A percentile compares a stretch with the other conserved stretches of the same genome.
Evolutionary conservation across 2,797 vertebrate genomes (phyloP).

Genomic region (Natrix natrix): DNA sequence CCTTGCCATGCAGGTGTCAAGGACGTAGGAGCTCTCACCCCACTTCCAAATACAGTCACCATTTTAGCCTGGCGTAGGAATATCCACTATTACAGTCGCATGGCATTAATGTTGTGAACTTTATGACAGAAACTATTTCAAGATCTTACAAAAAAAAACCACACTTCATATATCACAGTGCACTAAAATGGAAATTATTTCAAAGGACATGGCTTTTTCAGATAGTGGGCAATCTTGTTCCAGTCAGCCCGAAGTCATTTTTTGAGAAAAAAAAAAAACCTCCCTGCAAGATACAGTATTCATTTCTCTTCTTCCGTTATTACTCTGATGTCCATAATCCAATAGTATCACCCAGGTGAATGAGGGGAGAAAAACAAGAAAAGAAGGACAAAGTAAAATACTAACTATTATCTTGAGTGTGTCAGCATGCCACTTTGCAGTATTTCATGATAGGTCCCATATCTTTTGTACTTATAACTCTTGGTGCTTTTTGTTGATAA

Average conservation of each 20-base stretch:
- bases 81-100: not conserved
- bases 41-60: not conserved
- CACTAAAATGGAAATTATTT: not conserved
- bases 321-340: not conserved
- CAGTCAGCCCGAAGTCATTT: not conserved
- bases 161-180: not conserved
- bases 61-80: not conserved
- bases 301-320: not conserved
- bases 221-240: not conserved
- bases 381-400: not conserved
- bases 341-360: not conserved
- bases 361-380: not conserved
- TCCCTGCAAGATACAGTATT: not conserved
- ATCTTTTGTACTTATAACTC: not conserved
- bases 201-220: not conserved
- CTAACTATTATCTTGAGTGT: not conserved
- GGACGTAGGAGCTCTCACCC: not conserved
- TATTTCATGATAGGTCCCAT: not conserved
- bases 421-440: not conserved
- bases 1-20: not conserved
- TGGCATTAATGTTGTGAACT: not conserved
- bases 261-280: no score
- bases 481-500: not conserved
- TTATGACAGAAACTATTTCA: not conserved
- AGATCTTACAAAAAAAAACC: not conserved